Evolutionary conservation across 2,113 vertebrate species (phyloP).

Genomic region (Daboia siamensis): DNA sequence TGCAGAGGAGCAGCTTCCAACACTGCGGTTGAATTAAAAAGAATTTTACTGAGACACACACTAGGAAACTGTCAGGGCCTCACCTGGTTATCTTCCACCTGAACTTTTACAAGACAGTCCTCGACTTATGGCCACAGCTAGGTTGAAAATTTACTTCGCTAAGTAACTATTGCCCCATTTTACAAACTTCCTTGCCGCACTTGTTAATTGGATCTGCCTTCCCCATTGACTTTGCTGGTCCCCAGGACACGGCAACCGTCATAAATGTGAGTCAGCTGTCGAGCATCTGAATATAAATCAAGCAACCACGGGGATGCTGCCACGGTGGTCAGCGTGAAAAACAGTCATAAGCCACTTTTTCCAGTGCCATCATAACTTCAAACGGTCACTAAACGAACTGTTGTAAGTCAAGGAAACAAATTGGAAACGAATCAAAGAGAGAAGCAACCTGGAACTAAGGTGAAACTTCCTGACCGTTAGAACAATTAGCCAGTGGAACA

Average conservation of each 20-base stretch:
- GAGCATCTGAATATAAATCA: too few species aligned
- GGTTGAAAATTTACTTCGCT: neutral
- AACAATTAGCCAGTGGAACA: too few species aligned
- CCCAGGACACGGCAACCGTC: neutral
- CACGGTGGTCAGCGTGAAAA: neutral
- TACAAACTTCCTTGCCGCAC: neutral
- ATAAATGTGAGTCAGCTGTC: neutral
- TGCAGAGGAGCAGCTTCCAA: conserved; percentile 75
- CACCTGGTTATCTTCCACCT: neutral
- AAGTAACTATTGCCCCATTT: neutral
- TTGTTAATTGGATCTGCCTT: neutral
- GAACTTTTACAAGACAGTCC: neutral
- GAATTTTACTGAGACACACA: neutral
- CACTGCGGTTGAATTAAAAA: conserved; percentile 60
- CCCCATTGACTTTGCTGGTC: too few species aligned
- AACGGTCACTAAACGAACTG: neutral
- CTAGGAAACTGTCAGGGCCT: neutral
- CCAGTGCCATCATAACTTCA: neutral
- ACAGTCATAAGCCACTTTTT: neutral
- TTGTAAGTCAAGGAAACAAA: too few species aligned
- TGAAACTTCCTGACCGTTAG: too few species aligned
- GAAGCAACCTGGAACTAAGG: too few species aligned
- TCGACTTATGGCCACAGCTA: neutral
- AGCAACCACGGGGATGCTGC: too few species aligned
- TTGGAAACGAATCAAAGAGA: too few species aligned